These are phyloP conservation scores for Drosophila serrata DNA, from an alignment of 1,140 invertebrate genomes.

Conservation along the genomic window DNA sequence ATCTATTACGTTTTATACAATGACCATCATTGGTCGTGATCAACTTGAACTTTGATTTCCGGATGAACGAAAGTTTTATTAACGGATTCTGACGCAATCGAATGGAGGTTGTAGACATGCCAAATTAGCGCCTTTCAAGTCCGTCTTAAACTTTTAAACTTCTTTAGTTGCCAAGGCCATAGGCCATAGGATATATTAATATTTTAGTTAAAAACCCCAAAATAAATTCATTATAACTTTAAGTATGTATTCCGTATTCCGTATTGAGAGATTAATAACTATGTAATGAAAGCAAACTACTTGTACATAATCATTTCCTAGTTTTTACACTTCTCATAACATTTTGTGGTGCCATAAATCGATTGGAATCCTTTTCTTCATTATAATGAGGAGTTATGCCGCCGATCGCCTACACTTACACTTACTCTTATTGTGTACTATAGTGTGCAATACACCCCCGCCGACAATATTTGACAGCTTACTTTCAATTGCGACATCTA, in stretches of 20 bases:
- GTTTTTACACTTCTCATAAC: slow-evolving; percentile 1
- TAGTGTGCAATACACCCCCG: slow-evolving; percentile 16
- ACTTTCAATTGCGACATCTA: slow-evolving; percentile 83
- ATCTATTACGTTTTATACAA: slow-evolving; percentile 11
- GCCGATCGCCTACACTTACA: slow-evolving; percentile 18
- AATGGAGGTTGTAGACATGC: neutral
- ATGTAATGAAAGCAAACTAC: neutral
- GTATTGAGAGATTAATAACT: neutral
- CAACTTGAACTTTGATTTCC: slow-evolving; percentile 43
- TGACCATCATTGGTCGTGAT: slow-evolving; percentile 16
- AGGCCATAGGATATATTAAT: neutral
- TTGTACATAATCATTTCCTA: neutral
- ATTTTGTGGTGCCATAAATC: slow-evolving; percentile 11
- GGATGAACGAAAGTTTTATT: slow-evolving; percentile 18
- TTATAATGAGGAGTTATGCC: slow-evolving; percentile 47
- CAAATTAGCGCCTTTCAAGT: slow-evolving; percentile 21
- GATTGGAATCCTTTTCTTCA: slow-evolving; percentile 33
- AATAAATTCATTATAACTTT: neutral
- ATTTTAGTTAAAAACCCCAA: neutral
- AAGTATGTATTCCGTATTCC: no score
- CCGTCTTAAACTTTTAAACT: slow-evolving; percentile 4
- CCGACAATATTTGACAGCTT: slow-evolving; percentile 73
- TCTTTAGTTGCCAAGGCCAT: slow-evolving; percentile 8
- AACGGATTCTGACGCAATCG: slow-evolving; percentile 24
- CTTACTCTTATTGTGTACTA: neutral